Evolutionary conservation across 2,888 invertebrate species (phyloP), one percentile per base, ranked within the genome.

Genomic region (Zeuzera pyrina): DNA sequence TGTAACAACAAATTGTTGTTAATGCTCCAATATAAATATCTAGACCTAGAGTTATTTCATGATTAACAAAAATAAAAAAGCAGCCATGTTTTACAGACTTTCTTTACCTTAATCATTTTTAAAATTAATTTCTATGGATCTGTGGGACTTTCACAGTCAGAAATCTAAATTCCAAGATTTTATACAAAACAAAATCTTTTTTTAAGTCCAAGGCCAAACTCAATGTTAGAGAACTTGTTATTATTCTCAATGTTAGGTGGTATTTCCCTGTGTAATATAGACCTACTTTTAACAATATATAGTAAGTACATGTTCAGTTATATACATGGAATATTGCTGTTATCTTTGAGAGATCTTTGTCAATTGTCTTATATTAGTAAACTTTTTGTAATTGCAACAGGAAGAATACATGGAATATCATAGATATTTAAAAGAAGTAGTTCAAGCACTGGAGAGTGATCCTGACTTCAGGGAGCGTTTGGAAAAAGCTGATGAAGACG

Each of bases 391-490:
- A 24, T 4, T 12, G 16, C 47, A 44, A 19, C 39, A 84, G 74
- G 77, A 76, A 27, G 81, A 86, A 36, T 85, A 87, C 42, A 86
- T 92, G 69, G 92, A 93, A 59, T 98, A 98, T 73, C 91, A 94
- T 45, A 84, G 93, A 25, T 98, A 98, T 62, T 73, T 98, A 25
- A 89, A 91, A 45, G 95, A 98, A 74, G 94, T 98, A 0, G 94
- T 97, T 0, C 89, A 92, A 53, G 90, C 92, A 0, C 69, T 98
- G 14, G 97, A 98, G 76, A 92, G 91, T 45, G 98, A 98, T 78
- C 88, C 90, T 1, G 89, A 91, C 5, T 96, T 96, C 57, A 87
- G 91, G 21, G 86, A 89, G 38, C 92, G 93, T 54, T 65, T 96
- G 25, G 91, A 94, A 57, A 91, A 91, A 45, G 94, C 94, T 1